These are phyloP conservation scores for Neogale vison DNA, from an alignment of 2,113 vertebrate species.

Conservation along the genomic window DNA sequence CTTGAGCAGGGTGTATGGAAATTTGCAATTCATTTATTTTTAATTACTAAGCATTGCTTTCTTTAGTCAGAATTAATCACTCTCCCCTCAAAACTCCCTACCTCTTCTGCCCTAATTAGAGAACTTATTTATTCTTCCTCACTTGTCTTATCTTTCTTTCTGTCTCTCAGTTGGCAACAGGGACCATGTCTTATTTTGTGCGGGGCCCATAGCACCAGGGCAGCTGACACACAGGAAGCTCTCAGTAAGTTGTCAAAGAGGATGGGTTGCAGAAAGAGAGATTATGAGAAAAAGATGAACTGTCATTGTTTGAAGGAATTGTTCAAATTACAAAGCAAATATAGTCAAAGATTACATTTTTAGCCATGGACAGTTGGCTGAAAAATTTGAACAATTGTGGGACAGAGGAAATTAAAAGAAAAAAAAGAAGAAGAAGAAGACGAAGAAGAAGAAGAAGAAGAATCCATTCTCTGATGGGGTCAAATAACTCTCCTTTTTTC, in stretches of 20 bases:
- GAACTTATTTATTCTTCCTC: neutral
- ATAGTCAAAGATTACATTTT: slow-evolving; percentile 8
- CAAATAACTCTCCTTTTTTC: neutral
- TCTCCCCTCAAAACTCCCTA: neutral
- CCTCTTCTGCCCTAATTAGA: slow-evolving; percentile 38
- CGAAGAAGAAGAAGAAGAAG: neutral
- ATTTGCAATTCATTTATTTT: neutral
- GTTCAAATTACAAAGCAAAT: neutral
- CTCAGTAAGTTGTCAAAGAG: neutral
- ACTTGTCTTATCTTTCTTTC: neutral
- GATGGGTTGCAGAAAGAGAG: neutral
- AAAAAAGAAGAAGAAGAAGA: neutral
- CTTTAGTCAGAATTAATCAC: slow-evolving; percentile 24
- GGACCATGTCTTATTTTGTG: neutral
- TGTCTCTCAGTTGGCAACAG: neutral
- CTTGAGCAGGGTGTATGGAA: neutral
- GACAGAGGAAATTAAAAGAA: neutral
- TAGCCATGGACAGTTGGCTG: neutral
- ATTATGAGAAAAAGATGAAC: neutral
- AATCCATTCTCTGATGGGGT: neutral
- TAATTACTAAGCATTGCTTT: neutral
- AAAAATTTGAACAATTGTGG: neutral
- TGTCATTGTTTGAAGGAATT: neutral
- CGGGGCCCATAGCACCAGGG: neutral
- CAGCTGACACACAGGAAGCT: neutral